Evolutionary conservation across 2,113 vertebrate species (phyloP).

Genomic region (Vulpes lagopus): DNA sequence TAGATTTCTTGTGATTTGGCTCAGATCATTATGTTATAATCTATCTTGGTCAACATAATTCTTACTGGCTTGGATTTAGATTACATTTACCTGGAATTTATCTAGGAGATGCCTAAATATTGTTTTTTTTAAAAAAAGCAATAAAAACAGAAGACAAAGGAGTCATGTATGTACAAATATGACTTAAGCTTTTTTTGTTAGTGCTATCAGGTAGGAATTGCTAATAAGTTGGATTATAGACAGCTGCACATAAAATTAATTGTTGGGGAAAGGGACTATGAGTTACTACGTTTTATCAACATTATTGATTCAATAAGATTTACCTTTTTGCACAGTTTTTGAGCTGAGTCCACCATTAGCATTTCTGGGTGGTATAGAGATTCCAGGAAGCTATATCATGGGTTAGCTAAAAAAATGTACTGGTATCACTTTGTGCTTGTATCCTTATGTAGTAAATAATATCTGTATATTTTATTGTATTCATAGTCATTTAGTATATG

Average conservation of each 20-base stretch:
- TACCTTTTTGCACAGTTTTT: neutral
- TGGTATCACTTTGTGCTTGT: neutral
- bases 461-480: neutral
- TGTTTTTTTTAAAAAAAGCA: neutral
- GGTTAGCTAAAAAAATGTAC: neutral
- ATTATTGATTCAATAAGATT: slow-evolving; percentile 13
- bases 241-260: neutral
- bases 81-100: slow-evolving; percentile 30
- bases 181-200: neutral
- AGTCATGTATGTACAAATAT: neutral
- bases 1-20: neutral
- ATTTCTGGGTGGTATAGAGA: neutral
- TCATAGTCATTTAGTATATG: neutral
- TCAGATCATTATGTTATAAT: neutral
- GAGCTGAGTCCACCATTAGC: neutral
- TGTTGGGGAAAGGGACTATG: neutral
- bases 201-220: neutral
- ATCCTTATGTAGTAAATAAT: neutral
- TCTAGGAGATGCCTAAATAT: neutral
- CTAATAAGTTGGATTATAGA: neutral
- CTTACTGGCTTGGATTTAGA: slow-evolving; percentile 8
- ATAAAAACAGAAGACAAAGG: neutral
- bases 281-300: neutral
- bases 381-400: neutral
- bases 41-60: neutral